Conservation (phyloP, 1,140 invertebrate species). For the Drosophila leontia region DNA sequence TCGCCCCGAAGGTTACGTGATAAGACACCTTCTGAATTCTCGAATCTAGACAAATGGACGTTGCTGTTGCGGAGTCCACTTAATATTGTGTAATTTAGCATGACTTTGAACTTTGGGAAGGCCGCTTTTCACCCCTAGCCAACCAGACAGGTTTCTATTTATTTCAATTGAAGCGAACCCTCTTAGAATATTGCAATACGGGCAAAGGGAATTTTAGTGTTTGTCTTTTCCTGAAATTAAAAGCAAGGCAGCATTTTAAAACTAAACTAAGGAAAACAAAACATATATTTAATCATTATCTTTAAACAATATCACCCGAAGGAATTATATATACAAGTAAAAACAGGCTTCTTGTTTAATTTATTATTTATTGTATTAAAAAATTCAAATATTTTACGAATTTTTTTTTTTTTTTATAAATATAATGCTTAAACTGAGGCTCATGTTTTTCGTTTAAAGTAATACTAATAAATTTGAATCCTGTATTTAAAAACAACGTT, state of each 20-base stretch:
- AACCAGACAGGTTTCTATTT: neutral
- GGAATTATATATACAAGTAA: neutral
- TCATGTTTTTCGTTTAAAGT: too few species aligned
- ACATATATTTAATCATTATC: neutral
- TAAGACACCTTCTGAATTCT: conserved; percentile 5
- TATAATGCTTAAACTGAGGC: too few species aligned
- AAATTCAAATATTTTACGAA: too few species aligned
- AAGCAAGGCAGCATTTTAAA: neutral
- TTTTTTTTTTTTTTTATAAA: too few species aligned
- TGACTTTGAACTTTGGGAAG: conserved; percentile 36
- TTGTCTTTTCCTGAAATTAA: neutral
- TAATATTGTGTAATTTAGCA: conserved; percentile 41
- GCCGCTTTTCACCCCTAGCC: neutral
- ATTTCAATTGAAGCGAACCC: neutral
- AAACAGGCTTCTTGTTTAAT: too few species aligned
- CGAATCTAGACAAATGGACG: conserved; percentile 19
- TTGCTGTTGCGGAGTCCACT: conserved; percentile 9
- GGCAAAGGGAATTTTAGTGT: too few species aligned
- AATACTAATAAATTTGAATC: too few species aligned
- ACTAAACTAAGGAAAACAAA: neutral
- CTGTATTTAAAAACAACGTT: too few species aligned
- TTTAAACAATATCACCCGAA: too few species aligned
- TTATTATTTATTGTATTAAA: too few species aligned
- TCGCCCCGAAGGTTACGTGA: conserved; percentile 34
- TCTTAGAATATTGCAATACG: neutral